Evolutionary conservation across 2,888 invertebrate genomes (phyloP), one percentile per base, ranked within the genome.

Genomic region (Eupithecia subfuscata): DNA sequence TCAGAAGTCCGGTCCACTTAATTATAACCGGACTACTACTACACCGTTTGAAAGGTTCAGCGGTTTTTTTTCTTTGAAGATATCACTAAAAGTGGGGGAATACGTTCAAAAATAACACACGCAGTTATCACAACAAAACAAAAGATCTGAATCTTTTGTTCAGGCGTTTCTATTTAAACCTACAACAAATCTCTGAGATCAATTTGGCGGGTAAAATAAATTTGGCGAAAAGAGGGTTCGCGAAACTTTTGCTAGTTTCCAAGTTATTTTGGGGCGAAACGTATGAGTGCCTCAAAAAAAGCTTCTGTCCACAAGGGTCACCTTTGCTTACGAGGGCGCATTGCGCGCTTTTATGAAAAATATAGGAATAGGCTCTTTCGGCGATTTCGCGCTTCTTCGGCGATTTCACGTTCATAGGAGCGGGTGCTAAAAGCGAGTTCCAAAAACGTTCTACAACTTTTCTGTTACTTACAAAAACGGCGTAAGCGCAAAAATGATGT

Each of bases 141-240:
- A 80, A 83, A 83, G 76, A 82, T 81, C n/a, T n/a, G n/a, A n/a
- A n/a, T n/a, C n/a, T n/a, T n/a, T n/a, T n/a, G n/a, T n/a, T 79
- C 43, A 70, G 75, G 81, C 75, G 80, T 85, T 82, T 82, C 80
- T 80, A 79, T 81, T 82, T 82, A 81, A 80, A 81, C 81, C 83
- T 81, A 82, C 82, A 84, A 84, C 82, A 83, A 84, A 81, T 82
- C 82, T 78, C 77, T 75, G 75, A 72, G 78, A 79, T 81, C 83
- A 81, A 76, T 77, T 69, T 80, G 81, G 82, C 79, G 79, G 81
- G 79, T 71, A 85, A 85, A 84, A 85, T 85, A 85, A 83, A 84
- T 81, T 84, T 77, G 71, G 78, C 78, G 80, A 78, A 81, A 82
- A 71, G 71, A 82, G 82, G 80, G 81, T 80, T 73, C 67, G 79